Base-by-base conservation (phyloP, 2,797 vertebrate species). In the Fringilla coelebs region DNA sequence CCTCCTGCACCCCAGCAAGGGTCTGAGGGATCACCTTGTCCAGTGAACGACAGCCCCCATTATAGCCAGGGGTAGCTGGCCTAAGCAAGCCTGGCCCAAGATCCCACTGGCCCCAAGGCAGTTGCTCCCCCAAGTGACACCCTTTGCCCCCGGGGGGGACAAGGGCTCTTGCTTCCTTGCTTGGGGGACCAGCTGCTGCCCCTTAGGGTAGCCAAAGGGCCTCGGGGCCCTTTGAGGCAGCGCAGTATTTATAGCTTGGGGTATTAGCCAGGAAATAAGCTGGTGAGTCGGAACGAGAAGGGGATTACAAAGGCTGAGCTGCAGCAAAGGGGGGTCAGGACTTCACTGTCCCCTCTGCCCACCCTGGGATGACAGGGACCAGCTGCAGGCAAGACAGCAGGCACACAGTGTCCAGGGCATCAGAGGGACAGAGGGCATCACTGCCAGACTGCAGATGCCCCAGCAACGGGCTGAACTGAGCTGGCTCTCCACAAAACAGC, bases 251-350 rank as follows among this genome's bases (percentile, higher is more conserved):
- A 97, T 97, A 97, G 96, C 88, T 88, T 68, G 40, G 72, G 55
- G 95, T 95, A 97, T 96, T 96, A 97, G 89, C 93, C 93, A 86
- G 71, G 79, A 86, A 96, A 95, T 97, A 96, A 97, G 93, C 95
- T 10, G 68, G 70, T 57, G 78, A 51, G 71, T 83, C 0, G 11
- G 72, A 94, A 73, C 0, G 11, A 85, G 79, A 90, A 92, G 28
- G 71, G 73, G 91, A 94, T 96, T 95, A 97, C 4, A 1, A 68
- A 63, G 65, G 57, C 89, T 95, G 86, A 95, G 84, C 84, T 4
- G 14, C 71, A 87, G 75, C 12, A 10, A 25, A 28, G 21, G 51
- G 4, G 18, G 36, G 57, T 26, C 63, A 71, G 49, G 71, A 85
- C 80, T 93, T 90, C 43, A 46, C 34, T 2, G 2, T 57, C 63